Percentiles rank a stretch among this genome's conserved stretches.
Evolutionary conservation across 92 coral and sea anemone species (phyloP).

Genomic region (Isaurus tuberculatus): DNA sequence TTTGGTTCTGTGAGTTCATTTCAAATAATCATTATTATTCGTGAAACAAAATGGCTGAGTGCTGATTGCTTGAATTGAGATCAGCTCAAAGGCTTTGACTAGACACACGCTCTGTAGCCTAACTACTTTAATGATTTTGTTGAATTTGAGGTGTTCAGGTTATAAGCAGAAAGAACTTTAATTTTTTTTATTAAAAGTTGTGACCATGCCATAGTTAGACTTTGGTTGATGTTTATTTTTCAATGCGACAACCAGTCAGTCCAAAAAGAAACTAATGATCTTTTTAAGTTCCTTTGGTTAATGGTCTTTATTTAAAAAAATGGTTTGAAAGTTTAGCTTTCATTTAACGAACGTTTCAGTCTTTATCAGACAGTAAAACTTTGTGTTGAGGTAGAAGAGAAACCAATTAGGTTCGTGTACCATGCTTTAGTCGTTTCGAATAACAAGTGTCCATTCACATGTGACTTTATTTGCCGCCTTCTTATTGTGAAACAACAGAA

Average conservation of each 20-base stretch:
- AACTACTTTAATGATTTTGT: not conserved
- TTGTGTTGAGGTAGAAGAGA: not conserved
- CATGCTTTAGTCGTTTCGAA: not conserved
- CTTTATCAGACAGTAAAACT: not conserved
- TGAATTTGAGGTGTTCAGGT: not conserved
- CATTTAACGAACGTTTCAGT: not conserved
- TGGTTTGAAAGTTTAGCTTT: not conserved
- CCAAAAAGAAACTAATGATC: constrained; percentile 11
- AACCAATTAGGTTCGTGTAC: not conserved
- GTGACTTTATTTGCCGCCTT: not conserved
- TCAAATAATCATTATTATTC: not conserved
- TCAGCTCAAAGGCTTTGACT: not conserved
- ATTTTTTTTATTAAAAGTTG: not conserved
- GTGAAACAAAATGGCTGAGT: not conserved
- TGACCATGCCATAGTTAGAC: not conserved
- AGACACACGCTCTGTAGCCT: not conserved
- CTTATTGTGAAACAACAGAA: not conserved
- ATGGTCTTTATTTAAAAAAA: constrained; percentile 17
- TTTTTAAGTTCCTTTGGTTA: not conserved
- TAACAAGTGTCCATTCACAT: not conserved
- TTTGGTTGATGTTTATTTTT: not conserved
- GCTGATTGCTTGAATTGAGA: not conserved
- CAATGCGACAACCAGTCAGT: constrained; percentile 17
- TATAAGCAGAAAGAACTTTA: not conserved
- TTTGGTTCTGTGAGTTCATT: not conserved